Conservation (phyloP, 2,888 invertebrate species). For the Thumatha senex region DNA sequence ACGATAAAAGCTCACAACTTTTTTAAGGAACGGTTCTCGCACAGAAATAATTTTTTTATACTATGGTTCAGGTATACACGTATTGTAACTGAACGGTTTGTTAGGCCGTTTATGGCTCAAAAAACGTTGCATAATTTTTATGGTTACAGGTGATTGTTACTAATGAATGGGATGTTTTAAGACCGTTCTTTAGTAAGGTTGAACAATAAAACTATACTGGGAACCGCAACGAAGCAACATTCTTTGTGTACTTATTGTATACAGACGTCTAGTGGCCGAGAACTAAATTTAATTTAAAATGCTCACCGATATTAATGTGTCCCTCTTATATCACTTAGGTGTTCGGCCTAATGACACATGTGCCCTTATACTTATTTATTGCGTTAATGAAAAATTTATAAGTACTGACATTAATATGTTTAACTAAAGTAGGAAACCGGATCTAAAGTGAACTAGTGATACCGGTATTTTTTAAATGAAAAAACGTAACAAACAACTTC, state of each 20-base stretch:
- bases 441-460: too few species aligned
- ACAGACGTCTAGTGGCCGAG: not conserved
- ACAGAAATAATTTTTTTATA: not conserved
- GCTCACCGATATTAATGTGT: not conserved
- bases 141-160: conserved; percentile 53
- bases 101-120: conserved; percentile 56
- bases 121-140: conserved; percentile 65
- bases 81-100: conserved; percentile 58
- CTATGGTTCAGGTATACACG: conserved; percentile 55
- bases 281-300: not conserved
- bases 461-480: too few species aligned
- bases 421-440: too few species aligned
- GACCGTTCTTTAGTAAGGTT: conserved; percentile 15
- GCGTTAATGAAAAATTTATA: too few species aligned
- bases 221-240: conserved; percentile 22
- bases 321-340: too few species aligned
- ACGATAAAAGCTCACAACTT: conserved; percentile 17
- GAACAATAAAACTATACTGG: conserved; percentile 33
- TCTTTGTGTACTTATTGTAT: not conserved
- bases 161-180: conserved; percentile 44
- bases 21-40: conserved; percentile 13
- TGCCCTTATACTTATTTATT: too few species aligned
- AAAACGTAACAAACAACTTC: too few species aligned
- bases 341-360: too few species aligned
- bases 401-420: too few species aligned